These are phyloP conservation scores for Peromyscus polionotus DNA, from an alignment of 2,113 vertebrate genomes.

Conservation along the genomic window DNA sequence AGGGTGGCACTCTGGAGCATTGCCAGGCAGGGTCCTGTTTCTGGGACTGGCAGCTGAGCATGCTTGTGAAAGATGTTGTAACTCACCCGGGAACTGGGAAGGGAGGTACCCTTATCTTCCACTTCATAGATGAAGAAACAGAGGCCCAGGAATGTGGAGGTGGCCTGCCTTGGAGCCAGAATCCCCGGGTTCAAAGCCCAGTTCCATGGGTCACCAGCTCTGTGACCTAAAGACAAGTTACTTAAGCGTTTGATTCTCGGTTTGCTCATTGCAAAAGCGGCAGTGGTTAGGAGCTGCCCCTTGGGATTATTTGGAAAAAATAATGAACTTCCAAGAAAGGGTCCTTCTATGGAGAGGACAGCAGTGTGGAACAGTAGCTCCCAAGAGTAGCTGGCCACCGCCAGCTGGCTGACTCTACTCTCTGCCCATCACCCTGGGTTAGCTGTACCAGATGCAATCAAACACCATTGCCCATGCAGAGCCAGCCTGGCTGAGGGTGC, in stretches of 20 bases:
- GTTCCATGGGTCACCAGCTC: neutral
- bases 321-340: neutral
- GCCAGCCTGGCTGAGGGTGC: neutral
- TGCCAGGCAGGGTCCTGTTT: neutral
- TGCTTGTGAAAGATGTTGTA: neutral
- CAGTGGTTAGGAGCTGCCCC: neutral
- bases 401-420: neutral
- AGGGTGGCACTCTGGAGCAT: neutral
- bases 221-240: neutral
- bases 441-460: accelerated
- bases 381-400: neutral
- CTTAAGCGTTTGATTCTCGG: neutral
- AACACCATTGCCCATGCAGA: neutral
- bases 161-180: neutral
- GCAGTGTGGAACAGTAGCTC: neutral
- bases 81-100: neutral
- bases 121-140: neutral
- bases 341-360: neutral
- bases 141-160: neutral
- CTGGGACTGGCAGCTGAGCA: neutral
- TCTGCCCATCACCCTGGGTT: too few species aligned
- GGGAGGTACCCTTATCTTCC: neutral
- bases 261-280: neutral
- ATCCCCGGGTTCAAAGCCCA: neutral
- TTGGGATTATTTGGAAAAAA: neutral